These are phyloP conservation scores for Melanerpes formicivorus DNA, from an alignment of 2,113 vertebrate genomes.

Conservation along the genomic window DNA sequence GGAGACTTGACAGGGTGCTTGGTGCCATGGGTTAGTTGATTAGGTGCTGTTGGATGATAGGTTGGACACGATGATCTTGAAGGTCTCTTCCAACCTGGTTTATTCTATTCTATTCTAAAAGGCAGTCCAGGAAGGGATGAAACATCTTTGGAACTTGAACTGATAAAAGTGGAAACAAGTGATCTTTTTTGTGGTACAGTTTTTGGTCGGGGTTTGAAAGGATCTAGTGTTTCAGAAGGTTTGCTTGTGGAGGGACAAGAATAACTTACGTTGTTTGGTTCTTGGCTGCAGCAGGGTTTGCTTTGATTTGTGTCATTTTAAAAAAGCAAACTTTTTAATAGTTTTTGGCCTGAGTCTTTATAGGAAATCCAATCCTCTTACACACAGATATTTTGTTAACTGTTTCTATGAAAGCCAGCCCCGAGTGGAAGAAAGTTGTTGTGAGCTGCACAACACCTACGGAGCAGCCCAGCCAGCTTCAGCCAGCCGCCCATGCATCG, in stretches of 20 bases:
- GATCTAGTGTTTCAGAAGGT: neutral
- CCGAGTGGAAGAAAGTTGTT: neutral
- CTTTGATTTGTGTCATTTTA: neutral
- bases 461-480: neutral
- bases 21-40: too few relatives aligned
- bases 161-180: slow-evolving; percentile 4
- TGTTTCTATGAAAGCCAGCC: neutral
- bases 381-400: neutral
- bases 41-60: too few relatives aligned
- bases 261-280: slow-evolving; percentile 32
- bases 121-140: neutral
- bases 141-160: neutral
- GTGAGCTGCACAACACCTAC: neutral
- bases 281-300: slow-evolving; percentile 18
- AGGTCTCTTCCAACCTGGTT: too few relatives aligned
- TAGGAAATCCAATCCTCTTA: slow-evolving; percentile 36
- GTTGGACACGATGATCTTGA: too few relatives aligned
- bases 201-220: neutral
- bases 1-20: too few relatives aligned
- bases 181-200: neutral
- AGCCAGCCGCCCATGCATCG: fast-evolving
- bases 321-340: slow-evolving; percentile 3
- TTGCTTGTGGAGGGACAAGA: slow-evolving; percentile 21
- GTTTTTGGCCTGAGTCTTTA: slow-evolving; percentile 31
- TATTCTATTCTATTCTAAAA: too few relatives aligned